These are phyloP conservation scores for Petrocephalus microphthalmus DNA, from an alignment of 2,113 vertebrate species.

Conservation along the genomic window DNA sequence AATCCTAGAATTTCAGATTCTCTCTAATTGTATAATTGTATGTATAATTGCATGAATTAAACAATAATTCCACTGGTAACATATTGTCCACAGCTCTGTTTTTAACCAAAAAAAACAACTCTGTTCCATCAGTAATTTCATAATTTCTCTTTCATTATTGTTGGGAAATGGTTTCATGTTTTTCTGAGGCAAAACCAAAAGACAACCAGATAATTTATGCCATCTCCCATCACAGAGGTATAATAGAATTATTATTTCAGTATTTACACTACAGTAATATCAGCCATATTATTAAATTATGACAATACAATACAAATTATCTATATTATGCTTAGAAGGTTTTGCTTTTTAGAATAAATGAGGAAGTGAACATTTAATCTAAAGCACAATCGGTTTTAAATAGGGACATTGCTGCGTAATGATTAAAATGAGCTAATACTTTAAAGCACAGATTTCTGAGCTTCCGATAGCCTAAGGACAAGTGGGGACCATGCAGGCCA, in stretches of 20 bases:
- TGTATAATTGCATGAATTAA: neutral
- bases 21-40: neutral
- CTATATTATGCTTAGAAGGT: neutral
- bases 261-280: neutral
- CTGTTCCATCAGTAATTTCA: neutral
- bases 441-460: neutral
- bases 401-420: neutral
- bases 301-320: neutral
- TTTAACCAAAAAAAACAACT: neutral
- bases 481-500: slow-evolving; percentile 7
- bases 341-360: neutral
- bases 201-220: too few species aligned
- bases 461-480: neutral
- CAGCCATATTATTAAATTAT: neutral
- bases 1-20: neutral
- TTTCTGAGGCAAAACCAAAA: neutral
- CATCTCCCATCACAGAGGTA: neutral
- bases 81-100: neutral
- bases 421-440: neutral
- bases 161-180: neutral
- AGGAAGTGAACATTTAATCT: neutral
- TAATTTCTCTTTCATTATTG: neutral
- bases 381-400: neutral
- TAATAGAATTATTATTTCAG: neutral
- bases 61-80: neutral